Evolutionary conservation across 2,113 vertebrate species (phyloP).

Genomic region (Peromyscus leucopus): DNA sequence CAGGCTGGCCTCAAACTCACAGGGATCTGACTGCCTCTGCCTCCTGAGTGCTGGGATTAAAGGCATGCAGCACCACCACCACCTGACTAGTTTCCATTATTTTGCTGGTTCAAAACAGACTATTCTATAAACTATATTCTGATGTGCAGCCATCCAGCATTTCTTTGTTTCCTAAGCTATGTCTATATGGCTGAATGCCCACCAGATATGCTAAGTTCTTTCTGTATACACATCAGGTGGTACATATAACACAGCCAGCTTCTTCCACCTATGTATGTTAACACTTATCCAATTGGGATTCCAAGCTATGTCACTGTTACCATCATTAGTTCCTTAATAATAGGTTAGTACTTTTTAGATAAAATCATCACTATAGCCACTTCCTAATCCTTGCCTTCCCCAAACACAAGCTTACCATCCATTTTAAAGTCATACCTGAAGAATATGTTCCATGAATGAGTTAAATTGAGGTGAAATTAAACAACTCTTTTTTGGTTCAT

Average conservation of each 20-base stretch:
- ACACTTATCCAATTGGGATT: background rate
- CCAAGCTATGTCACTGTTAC: background rate
- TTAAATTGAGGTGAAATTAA: background rate
- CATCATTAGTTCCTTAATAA: background rate
- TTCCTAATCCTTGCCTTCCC: background rate
- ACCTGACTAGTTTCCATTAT: background rate
- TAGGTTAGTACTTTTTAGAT: background rate
- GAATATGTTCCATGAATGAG: background rate
- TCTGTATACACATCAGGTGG: background rate
- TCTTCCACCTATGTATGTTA: background rate
- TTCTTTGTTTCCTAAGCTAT: background rate
- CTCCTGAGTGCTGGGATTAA: no score
- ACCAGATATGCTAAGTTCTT: fast-evolving
- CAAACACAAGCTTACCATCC: fast-evolving
- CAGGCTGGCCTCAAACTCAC: no score
- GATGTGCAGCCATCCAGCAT: background rate
- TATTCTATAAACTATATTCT: background rate
- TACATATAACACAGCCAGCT: background rate
- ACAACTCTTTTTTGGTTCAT: background rate
- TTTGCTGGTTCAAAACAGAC: no score
- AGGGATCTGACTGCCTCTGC: no score
- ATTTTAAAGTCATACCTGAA: background rate
- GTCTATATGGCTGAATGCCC: background rate
- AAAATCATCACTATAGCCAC: background rate
- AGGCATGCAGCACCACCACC: no score